A percentile compares a stretch with the other conserved stretches of the same genome.
phyloP scores from a whole-genome alignment of 2,113 vertebrate genomes.

The Anarrhichthys ocellatus region DNA sequence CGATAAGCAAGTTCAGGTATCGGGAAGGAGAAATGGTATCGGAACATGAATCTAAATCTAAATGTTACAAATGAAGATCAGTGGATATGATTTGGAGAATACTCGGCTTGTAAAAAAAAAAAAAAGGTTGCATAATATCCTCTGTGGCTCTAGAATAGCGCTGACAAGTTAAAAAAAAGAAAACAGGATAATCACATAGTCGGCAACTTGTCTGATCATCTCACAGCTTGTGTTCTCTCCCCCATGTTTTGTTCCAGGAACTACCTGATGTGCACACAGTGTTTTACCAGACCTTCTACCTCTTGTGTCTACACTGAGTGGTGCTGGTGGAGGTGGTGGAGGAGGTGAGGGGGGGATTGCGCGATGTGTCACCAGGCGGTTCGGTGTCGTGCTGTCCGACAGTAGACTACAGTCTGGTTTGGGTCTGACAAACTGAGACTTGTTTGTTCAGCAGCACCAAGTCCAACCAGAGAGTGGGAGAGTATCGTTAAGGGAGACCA shows the following conservation, averaged over 20 bases:
- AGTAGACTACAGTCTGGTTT: conserved; percentile 43
- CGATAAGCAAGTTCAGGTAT: too few relatives aligned
- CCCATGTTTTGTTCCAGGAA: not conserved
- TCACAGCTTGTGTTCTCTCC: not conserved
- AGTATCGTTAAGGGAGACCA: conserved; percentile 68
- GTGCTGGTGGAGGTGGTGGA: not conserved
- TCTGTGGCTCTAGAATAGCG: not conserved
- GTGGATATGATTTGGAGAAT: not conserved
- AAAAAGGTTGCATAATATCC: not conserved
- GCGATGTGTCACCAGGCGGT: conserved; percentile 12
- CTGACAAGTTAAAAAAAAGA: not conserved
- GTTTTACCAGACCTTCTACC: not conserved
- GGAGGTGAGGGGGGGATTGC: not conserved
- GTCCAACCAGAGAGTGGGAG: conserved; percentile 50
- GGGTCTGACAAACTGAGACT: conserved; percentile 69
- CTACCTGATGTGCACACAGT: too few relatives aligned
- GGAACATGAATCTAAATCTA: too few relatives aligned
- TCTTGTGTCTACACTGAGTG: not conserved
- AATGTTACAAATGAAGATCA: not conserved
- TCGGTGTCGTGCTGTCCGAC: conserved; percentile 31
- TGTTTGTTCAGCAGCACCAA: conserved; percentile 62
- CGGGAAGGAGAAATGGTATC: too few relatives aligned
- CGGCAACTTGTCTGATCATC: not conserved
- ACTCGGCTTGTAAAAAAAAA: not conserved
- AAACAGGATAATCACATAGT: not conserved